A percentile compares a stretch with the other conserved stretches of the same genome.
Conservation (phyloP, 2,797 vertebrate genomes). For the Acrossocheilus fasciatus region DNA sequence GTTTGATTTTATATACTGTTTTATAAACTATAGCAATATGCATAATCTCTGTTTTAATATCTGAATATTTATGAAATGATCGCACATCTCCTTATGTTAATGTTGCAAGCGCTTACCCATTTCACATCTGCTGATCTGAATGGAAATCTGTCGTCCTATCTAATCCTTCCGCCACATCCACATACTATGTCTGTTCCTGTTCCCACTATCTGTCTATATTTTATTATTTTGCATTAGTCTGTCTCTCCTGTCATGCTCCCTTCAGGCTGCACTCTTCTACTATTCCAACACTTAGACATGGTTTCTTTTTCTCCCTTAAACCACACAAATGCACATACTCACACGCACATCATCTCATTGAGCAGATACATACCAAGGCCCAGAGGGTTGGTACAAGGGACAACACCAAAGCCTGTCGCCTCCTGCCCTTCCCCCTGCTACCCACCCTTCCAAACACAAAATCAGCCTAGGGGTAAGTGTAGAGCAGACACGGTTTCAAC, state of each 20-base stretch:
- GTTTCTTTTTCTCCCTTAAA: conserved; percentile 5
- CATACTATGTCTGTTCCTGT: neutral
- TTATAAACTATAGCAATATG: neutral
- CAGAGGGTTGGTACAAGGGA: conserved; percentile 47
- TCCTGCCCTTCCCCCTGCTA: conserved; percentile 43
- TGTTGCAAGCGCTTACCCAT: neutral
- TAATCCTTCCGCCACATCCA: neutral
- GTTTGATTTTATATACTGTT: neutral
- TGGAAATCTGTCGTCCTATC: neutral
- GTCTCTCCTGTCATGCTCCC: conserved; percentile 45
- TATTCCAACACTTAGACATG: conserved; percentile 46
- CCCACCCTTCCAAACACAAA: conserved; percentile 29
- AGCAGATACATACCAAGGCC: conserved; percentile 36
- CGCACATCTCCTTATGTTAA: neutral
- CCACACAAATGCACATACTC: conserved; percentile 56
- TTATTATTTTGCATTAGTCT: neutral
- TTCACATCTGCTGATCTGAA: neutral
- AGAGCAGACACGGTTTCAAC: conserved; percentile 31
- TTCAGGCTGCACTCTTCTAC: conserved; percentile 70
- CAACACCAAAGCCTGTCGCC: conserved; percentile 61
- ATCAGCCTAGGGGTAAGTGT: conserved; percentile 36
- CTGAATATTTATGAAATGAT: neutral
- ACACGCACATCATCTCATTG: conserved; percentile 50
- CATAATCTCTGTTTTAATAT: neutral
- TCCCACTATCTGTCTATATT: neutral